A percentile compares a stretch with the other conserved stretches of the same genome.
Evolutionary conservation across 2,797 vertebrate species (phyloP).

Genomic region (Sparidentex hasta): DNA sequence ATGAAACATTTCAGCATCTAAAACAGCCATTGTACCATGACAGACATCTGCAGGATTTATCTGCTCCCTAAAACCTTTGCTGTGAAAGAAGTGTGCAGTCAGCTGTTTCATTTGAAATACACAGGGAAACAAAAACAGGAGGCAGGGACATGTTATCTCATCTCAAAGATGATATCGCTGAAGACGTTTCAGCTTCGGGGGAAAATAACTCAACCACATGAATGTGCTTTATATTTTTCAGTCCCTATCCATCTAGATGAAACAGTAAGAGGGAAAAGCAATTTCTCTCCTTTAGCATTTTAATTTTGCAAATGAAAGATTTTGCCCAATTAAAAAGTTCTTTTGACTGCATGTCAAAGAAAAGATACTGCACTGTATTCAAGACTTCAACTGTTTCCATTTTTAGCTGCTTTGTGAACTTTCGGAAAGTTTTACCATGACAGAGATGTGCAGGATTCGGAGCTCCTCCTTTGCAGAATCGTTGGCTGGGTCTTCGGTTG

Average conservation of each 20-base stretch:
- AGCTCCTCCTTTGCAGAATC: constrained; percentile 95
- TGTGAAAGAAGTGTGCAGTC: constrained; percentile 27
- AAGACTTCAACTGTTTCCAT: not conserved
- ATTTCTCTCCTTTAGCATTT: not conserved
- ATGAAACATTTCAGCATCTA: constrained; percentile 25
- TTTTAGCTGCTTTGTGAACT: constrained; percentile 12
- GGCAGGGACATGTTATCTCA: constrained; percentile 11
- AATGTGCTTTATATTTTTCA: constrained; percentile 4
- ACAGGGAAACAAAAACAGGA: constrained; percentile 34
- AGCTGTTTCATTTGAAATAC: constrained; percentile 40
- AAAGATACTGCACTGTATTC: not conserved
- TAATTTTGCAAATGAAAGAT: constrained; percentile 32
- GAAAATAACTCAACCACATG: not conserved
- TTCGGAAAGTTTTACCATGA: constrained; percentile 90
- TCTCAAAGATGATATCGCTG: constrained; percentile 27
- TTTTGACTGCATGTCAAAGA: constrained; percentile 20
- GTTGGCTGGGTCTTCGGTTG: constrained; percentile 92
- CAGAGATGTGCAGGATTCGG: constrained; percentile 97
- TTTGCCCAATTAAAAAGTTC: constrained; percentile 38
- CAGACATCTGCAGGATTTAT: constrained; percentile 46
- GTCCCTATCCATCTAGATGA: not conserved
- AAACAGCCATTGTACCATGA: constrained; percentile 12
- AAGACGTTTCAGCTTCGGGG: constrained; percentile 16
- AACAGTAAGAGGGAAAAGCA: not conserved
- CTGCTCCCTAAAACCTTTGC: constrained; percentile 28